These are phyloP conservation scores for Magallana nippona DNA, from an alignment of 2,888 invertebrate genomes.

Conservation along the genomic window DNA sequence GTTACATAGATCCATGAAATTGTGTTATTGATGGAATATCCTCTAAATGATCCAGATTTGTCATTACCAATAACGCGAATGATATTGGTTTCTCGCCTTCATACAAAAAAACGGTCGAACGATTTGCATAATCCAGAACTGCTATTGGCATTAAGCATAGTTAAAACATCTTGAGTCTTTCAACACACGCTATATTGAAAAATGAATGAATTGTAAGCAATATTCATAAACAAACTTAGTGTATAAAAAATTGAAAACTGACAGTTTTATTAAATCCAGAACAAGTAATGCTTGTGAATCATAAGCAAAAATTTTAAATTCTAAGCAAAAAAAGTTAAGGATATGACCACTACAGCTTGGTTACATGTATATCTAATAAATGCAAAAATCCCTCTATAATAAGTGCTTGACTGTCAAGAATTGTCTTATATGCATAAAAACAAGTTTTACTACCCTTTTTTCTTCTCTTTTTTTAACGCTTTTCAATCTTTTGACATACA, in stretches of 20 bases:
- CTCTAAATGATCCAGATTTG: neutral
- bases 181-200: neutral
- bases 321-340: neutral
- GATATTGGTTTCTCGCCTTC: neutral
- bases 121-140: constrained; percentile 1
- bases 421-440: neutral
- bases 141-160: neutral
- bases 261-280: no score
- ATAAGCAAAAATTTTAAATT: no score
- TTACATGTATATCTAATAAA: neutral
- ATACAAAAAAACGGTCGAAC: neutral
- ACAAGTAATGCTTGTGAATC: no score
- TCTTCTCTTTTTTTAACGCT: neutral
- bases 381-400: no score
- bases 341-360: neutral
- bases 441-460: neutral
- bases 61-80: constrained; percentile 6
- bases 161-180: neutral
- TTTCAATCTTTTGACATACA: neutral
- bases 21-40: constrained; percentile 7
- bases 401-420: no score
- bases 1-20: neutral
- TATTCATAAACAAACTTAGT: no score
- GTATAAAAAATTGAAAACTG: no score
- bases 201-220: no score